phyloP scores from a whole-genome alignment of 2,888 invertebrate genomes.

The Mythimna loreyi region DNA sequence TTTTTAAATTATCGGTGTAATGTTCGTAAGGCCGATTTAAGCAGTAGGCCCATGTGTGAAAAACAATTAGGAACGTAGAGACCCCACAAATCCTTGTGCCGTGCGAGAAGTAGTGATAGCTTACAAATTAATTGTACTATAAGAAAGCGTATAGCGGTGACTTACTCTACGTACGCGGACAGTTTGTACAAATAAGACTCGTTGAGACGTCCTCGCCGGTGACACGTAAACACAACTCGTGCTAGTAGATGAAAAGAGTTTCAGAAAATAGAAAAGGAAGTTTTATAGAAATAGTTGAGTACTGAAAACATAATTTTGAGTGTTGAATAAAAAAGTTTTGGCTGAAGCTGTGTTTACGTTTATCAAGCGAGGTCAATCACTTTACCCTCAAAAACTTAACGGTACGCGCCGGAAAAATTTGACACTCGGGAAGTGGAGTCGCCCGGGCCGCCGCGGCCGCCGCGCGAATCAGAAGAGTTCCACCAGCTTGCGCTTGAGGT shows the following conservation, averaged over 20 bases:
- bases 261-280: constrained; percentile 29
- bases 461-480: constrained; percentile 91
- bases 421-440: constrained; percentile 76
- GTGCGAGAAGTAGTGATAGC: constrained; percentile 70
- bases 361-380: constrained; percentile 28
- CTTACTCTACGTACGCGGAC: constrained; percentile 69
- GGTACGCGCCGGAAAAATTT: constrained; percentile 78
- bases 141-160: constrained; percentile 79
- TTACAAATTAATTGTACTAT: constrained; percentile 81
- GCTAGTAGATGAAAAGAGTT: not conserved
- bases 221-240: constrained; percentile 33
- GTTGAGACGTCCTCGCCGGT: constrained; percentile 36
- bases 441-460: constrained; percentile 48
- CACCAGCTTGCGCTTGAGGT: constrained; percentile 92
- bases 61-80: constrained; percentile 66
- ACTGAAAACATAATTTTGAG: constrained; percentile 16
- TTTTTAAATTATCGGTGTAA: constrained; percentile 36
- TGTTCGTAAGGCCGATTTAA: constrained; percentile 52
- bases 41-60: constrained; percentile 56
- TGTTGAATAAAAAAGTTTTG: constrained; percentile 6
- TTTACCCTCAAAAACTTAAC: constrained; percentile 63
- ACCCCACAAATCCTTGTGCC: constrained; percentile 71
- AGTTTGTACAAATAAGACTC: constrained; percentile 62
- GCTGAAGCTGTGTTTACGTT: constrained; percentile 15
- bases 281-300: constrained; percentile 21